Percentiles rank a stretch among this genome's conserved stretches.
Conservation (phyloP, 1,140 invertebrate species). For the Homarus americanus region DNA sequence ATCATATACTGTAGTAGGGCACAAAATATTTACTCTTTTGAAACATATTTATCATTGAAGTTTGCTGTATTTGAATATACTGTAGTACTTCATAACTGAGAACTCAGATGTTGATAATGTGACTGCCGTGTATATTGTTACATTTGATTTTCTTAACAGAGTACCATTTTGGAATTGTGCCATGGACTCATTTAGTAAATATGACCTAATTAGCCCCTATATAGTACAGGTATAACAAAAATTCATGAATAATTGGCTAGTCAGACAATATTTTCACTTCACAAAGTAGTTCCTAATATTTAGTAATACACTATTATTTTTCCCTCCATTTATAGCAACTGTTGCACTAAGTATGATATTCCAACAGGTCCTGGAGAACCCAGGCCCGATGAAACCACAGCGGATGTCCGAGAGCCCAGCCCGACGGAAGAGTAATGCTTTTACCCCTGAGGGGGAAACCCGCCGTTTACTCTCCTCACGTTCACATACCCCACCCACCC, state of each 20-base stretch:
- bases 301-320: not conserved
- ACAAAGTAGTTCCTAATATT: not conserved
- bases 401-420: constrained; percentile 74
- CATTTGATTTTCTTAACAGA: too few species aligned
- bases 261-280: not conserved
- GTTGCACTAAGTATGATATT: not conserved
- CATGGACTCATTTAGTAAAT: too few species aligned
- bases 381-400: constrained; percentile 79
- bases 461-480: constrained; percentile 30
- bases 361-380: constrained; percentile 78
- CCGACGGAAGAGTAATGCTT: constrained; percentile 41
- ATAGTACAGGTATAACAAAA: not conserved
- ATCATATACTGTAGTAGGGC: too few species aligned
- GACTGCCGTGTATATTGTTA: too few species aligned
- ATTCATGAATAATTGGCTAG: not conserved
- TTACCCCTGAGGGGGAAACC: constrained; percentile 48
- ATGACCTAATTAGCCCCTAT: not conserved
- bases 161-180: too few species aligned
- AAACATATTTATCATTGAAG: too few species aligned
- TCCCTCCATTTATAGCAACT: not conserved
- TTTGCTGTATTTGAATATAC: too few species aligned
- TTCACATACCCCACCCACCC: constrained; percentile 19
- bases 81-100: too few species aligned
- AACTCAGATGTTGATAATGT: too few species aligned
- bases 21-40: too few species aligned